phyloP scores from a whole-genome alignment of 2,113 vertebrate species.

The Callospermophilus lateralis region DNA sequence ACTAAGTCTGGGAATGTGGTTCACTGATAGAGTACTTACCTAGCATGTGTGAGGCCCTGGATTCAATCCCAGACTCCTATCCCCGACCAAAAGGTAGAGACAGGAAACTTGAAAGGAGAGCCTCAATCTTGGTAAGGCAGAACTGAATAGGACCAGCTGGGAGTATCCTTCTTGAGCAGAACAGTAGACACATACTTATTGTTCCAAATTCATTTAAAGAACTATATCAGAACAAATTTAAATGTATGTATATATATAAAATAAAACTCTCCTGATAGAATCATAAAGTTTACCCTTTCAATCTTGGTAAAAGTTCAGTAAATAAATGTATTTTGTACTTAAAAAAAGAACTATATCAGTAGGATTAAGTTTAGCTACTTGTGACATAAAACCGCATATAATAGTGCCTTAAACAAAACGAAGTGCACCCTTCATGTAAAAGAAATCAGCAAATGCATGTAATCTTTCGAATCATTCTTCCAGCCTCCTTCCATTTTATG shows the following conservation, averaged over 20 bases:
- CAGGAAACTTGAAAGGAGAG: neutral
- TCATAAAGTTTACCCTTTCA: too few relatives aligned
- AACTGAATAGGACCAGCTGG: neutral
- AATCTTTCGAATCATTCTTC: neutral
- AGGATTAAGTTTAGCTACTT: slow-evolving; percentile 20
- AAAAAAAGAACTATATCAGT: neutral
- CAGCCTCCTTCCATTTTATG: neutral
- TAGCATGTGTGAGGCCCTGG: neutral
- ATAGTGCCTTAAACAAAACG: slow-evolving; percentile 16
- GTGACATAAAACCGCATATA: slow-evolving; percentile 17
- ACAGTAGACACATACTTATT: neutral
- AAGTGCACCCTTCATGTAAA: neutral
- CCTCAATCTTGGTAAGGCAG: neutral
- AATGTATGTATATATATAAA: too few relatives aligned
- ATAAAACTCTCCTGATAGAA: too few relatives aligned
- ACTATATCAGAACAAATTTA: neutral
- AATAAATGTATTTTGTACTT: too few relatives aligned
- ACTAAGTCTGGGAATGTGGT: neutral
- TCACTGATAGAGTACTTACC: neutral
- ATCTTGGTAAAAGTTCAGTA: too few relatives aligned
- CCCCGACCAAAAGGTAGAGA: neutral
- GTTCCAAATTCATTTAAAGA: slow-evolving; percentile 3
- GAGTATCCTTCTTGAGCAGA: slow-evolving; percentile 19
- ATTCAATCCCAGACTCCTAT: neutral
- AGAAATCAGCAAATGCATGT: slow-evolving; percentile 29